These are phyloP conservation scores for Poeciliopsis presidionis DNA, from an alignment of 2,797 vertebrate species.

Conservation along the genomic window DNA sequence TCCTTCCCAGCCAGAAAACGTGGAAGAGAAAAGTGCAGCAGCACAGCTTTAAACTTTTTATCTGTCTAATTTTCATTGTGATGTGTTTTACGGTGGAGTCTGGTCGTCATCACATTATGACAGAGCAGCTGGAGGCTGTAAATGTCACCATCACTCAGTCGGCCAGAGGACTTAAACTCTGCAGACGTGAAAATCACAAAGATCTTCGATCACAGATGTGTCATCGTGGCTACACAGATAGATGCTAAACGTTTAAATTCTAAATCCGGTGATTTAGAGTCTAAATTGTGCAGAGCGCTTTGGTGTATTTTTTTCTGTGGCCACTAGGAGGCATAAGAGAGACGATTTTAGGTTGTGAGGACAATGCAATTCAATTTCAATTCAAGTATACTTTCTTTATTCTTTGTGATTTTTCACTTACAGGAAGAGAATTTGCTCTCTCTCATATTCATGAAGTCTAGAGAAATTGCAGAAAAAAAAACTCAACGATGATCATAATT, in stretches of 20 bases:
- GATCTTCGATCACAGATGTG: neutral
- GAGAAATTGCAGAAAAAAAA: too few relatives aligned
- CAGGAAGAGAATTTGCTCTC: neutral
- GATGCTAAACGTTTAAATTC: neutral
- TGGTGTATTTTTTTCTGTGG: neutral
- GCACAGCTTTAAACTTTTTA: neutral
- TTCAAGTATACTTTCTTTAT: neutral
- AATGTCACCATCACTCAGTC: constrained; percentile 57
- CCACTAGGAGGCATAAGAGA: constrained; percentile 69
- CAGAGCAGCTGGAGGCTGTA: constrained; percentile 44
- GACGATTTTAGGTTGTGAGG: constrained; percentile 11
- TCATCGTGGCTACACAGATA: neutral
- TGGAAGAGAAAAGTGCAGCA: neutral
- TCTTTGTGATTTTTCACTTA: neutral
- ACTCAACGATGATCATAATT: neutral
- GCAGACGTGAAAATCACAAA: neutral
- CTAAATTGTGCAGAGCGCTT: neutral
- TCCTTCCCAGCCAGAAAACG: neutral
- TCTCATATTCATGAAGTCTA: neutral
- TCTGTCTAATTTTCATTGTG: constrained; percentile 4
- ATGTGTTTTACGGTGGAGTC: constrained; percentile 12
- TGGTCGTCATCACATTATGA: constrained; percentile 27
- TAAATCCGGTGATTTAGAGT: too few relatives aligned
- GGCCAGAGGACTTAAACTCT: constrained; percentile 20
- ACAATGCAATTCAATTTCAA: neutral